Base-by-base conservation (phyloP, 2,888 invertebrate genomes). In the Abrostola triplasia region DNA sequence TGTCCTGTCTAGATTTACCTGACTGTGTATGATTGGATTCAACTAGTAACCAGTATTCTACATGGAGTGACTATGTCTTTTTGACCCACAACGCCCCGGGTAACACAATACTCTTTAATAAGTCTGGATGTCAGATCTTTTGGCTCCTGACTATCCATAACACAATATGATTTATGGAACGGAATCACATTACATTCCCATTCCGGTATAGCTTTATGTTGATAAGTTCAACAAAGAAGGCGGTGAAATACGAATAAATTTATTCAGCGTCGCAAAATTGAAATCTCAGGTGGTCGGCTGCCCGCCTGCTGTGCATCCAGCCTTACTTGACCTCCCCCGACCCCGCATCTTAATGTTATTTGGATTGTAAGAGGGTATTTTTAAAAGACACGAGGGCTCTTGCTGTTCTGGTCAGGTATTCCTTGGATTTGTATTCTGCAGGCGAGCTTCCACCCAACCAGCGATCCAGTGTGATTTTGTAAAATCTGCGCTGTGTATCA, bases 231-330 rank as follows among this genome's bases (percentile, higher is more conserved):
- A 88, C 84, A 88, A 88, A 89, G 87, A 84, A 80, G 72, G 74
- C 78, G 82, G 82, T 83, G 84, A 87, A 88, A 90, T 88, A 88
- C 82, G 88, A 89, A 92, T 90, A 92, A 91, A 92, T 92, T 90
- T 92, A 92, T 91, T 89, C 91, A 87, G 86, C 88, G 88, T 86
- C 87, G 87, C 88, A 85, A 93, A 92, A 93, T 93, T 93, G 92
- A 92, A 93, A 93, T 93, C 92, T 92, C 93, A 93, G 92, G 92
- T 93, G 93, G 91, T 88, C 88, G 86, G 77, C 80, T 80, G 82
- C 84, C 80, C 82, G 84, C 77, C 84, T 83, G 76, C 70, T 79
- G 70, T 64, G 62, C 64, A 70, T 71, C 91, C 89, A 86, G 67
- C 60, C 7, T 83, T 49, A 44, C 38, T 41, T 79, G 90, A 85